Evolutionary conservation across 2,113 vertebrate species (phyloP).

Genomic region (Oreochromis aureus): DNA sequence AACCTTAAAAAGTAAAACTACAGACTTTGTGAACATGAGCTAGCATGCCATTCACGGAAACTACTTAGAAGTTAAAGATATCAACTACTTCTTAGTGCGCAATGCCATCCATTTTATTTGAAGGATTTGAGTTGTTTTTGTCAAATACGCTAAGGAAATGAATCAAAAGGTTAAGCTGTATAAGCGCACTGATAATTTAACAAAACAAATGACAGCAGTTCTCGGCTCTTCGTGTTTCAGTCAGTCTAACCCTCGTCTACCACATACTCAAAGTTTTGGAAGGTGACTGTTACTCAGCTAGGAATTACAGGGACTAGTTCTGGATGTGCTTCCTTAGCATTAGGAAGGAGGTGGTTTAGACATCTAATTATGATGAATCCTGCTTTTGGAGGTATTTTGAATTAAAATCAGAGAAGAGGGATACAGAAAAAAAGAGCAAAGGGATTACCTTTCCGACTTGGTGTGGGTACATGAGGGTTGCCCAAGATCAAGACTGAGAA

Average conservation of each 20-base stretch:
- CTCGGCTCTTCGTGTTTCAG: not conserved
- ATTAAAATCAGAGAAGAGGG: not conserved
- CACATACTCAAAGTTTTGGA: fast-evolving
- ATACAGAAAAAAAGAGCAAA: not conserved
- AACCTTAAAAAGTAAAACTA: not conserved
- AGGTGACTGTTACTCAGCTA: not conserved
- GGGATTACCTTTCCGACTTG: not conserved
- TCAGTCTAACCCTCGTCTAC: not conserved
- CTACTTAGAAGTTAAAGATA: not conserved
- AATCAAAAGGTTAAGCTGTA: not conserved
- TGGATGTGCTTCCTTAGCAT: not conserved
- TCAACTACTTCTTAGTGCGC: not conserved
- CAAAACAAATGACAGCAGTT: not conserved
- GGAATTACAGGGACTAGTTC: not conserved
- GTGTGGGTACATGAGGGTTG: not conserved
- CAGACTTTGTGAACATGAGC: not conserved
- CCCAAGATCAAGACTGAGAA: not conserved
- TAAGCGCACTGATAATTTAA: fast-evolving
- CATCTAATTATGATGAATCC: not conserved
- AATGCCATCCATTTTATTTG: not conserved
- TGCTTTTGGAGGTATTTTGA: not conserved
- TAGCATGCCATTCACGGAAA: not conserved
- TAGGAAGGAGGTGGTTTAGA: not conserved
- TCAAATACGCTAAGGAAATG: not conserved
- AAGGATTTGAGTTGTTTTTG: not conserved